These are phyloP conservation scores for Spialia ferax DNA, from an alignment of 2,888 invertebrate genomes.

Conservation along the genomic window DNA sequence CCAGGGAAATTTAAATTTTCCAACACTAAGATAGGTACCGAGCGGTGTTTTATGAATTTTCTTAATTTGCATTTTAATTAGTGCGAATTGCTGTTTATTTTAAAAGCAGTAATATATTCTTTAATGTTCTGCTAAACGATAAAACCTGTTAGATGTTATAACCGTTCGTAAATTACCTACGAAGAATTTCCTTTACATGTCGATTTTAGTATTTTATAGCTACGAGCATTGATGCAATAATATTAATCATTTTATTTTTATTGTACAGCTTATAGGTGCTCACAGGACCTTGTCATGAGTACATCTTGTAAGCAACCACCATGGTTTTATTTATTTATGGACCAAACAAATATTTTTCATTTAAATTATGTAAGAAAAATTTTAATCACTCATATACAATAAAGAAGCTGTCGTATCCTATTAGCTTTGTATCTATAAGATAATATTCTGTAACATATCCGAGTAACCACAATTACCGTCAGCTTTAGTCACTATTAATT, in stretches of 20 bases:
- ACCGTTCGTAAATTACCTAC: neutral
- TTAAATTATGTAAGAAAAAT: neutral
- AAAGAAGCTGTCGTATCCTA: constrained; percentile 5
- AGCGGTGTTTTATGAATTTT: constrained; percentile 20
- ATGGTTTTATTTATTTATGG: too few relatives aligned
- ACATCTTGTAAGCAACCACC: neutral
- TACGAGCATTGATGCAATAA: neutral
- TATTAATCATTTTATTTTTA: neutral
- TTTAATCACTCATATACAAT: neutral
- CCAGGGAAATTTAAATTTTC: constrained; percentile 41
- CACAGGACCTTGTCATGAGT: too few relatives aligned
- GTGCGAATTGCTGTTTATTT: constrained; percentile 12
- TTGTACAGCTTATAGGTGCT: neutral
- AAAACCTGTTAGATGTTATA: constrained; percentile 4
- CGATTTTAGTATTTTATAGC: neutral
- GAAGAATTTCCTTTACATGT: neutral
- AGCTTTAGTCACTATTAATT: constrained; percentile 42
- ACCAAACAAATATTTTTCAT: too few relatives aligned
- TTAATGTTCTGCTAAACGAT: constrained; percentile 11
- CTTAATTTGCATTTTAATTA: constrained; percentile 19
- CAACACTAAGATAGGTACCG: constrained; percentile 10
- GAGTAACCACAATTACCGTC: constrained; percentile 28
- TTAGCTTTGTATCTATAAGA: neutral
- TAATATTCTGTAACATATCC: constrained; percentile 10
- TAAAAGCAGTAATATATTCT: constrained; percentile 14